A percentile compares a stretch with the other conserved stretches of the same genome.
Conservation (phyloP, 2,888 invertebrate species). For the Hecatera dysodea region DNA sequence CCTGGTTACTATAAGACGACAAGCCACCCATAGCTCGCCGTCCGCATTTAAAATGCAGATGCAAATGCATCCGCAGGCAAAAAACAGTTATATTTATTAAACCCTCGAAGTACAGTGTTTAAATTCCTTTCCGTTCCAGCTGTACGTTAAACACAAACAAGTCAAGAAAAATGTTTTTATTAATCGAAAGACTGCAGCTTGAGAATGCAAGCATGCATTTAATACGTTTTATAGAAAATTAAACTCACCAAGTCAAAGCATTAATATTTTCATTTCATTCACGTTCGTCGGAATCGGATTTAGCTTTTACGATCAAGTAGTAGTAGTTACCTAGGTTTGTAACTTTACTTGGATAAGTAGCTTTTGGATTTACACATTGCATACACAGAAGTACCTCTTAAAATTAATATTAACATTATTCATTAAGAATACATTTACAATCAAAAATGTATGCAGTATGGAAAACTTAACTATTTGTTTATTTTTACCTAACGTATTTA, state of each 20-base stretch:
- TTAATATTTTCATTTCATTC: slow-evolving; percentile 23
- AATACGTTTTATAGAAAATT: slow-evolving; percentile 23
- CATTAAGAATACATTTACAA: not conserved
- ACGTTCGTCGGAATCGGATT: slow-evolving; percentile 7
- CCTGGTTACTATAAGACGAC: no score
- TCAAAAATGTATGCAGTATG: not conserved
- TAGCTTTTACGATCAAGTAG: not conserved
- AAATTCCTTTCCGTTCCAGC: not conserved
- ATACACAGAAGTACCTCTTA: not conserved
- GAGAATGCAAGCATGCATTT: slow-evolving; percentile 18
- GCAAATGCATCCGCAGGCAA: no score
- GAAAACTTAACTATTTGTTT: not conserved
- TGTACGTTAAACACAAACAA: not conserved
- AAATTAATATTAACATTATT: not conserved
- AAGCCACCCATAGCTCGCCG: no score
- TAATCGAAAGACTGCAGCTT: slow-evolving; percentile 8
- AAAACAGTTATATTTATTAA: not conserved
- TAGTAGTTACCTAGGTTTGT: not conserved
- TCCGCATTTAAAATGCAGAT: no score
- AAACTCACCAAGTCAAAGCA: slow-evolving; percentile 4
- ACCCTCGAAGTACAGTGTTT: not conserved
- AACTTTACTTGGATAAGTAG: no score
- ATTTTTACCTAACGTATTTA: not conserved
- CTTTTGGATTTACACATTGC: not conserved
- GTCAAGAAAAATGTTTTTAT: slow-evolving; percentile 4